These are phyloP conservation scores for Acanthurus leucopareius DNA, from an alignment of 2,797 vertebrate species.

Conservation along the genomic window DNA sequence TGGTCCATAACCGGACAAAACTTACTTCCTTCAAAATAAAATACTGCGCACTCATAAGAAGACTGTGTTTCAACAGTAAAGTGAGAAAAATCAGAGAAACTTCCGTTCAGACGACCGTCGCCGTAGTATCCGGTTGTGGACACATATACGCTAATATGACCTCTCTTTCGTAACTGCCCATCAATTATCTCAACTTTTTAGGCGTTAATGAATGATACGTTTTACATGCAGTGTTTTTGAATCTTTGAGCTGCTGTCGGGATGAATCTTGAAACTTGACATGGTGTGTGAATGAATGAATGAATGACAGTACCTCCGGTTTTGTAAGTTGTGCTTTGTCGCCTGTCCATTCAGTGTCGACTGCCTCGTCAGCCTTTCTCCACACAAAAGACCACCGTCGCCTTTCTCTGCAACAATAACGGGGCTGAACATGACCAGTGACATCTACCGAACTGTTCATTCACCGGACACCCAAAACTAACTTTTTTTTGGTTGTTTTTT, in stretches of 20 bases:
- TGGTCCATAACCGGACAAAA: too few relatives aligned
- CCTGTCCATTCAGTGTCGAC: conserved; percentile 66
- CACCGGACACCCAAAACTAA: conserved; percentile 36
- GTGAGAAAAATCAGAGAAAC: too few relatives aligned
- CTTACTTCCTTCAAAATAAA: too few relatives aligned
- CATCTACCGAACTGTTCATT: conserved; percentile 41
- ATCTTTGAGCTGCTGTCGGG: not conserved
- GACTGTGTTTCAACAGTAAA: too few relatives aligned
- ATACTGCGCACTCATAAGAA: too few relatives aligned
- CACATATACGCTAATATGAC: too few relatives aligned
- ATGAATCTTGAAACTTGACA: conserved; percentile 40
- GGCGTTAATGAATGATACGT: not conserved
- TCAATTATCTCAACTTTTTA: not conserved
- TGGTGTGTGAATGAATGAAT: conserved; percentile 31
- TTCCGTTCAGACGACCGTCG: too few relatives aligned
- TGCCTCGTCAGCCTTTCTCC: conserved; percentile 84
- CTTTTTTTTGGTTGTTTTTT: conserved; percentile 39
- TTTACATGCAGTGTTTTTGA: not conserved
- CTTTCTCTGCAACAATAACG: conserved; percentile 71
- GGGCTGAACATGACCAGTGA: conserved; percentile 51
- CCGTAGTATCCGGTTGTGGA: too few relatives aligned
- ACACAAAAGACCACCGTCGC: conserved; percentile 68
- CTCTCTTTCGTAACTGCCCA: too few relatives aligned
- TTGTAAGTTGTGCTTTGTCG: conserved; percentile 72
- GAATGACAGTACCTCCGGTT: conserved; percentile 37